Base-by-base conservation (phyloP, 2,888 invertebrate genomes). In the Nephrotoma flavescens region DNA sequence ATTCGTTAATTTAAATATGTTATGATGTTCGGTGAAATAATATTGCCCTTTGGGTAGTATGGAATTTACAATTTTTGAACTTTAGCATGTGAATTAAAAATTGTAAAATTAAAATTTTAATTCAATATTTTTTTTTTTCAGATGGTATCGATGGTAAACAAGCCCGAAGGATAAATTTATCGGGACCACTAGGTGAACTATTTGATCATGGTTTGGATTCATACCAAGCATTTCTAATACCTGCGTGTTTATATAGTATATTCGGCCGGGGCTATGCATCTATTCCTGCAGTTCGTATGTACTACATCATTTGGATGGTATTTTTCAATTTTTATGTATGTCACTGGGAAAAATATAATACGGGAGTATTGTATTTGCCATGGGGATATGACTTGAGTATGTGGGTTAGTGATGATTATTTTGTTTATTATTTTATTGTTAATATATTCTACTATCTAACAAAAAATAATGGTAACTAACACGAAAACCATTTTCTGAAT, bases 271-370 rank as follows among this genome's bases (percentile, higher is more conserved):
- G 97, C 87, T 94, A 95, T 86, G 92, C 92, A 88, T 95, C 96
- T 88, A 94, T 98, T 88, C 94, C 94, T 42, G 95, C 97, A 0
- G 92, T 96, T 88, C 93, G 98, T 87, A 96, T 98, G 93, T 97
- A 96, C 91, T 96, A 96, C 90, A 95, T 98, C 87, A 93, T 98
- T 87, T 96, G 98, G 95, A 97, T 97, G 90, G 96, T 99, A 86
- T 96, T 98, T 92, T 93, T 98, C 87, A 98, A 98, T 90, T 99
- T 99, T 92, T 97, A 98, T 90, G 93, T 97, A 86, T 97, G 99
- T 41, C 99, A 99, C 91, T 99, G 99, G 97, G 99, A 99, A 92
- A 99, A 99, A 90, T 99, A 99, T 93, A 99, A 99, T 91, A 99
- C 99, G 0, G 98, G 97, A 31, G 95, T 95, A 84, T 94, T 97